These are phyloP conservation scores for Ranitomeya imitator DNA, from an alignment of 2,113 vertebrate species.

Conservation along the genomic window DNA sequence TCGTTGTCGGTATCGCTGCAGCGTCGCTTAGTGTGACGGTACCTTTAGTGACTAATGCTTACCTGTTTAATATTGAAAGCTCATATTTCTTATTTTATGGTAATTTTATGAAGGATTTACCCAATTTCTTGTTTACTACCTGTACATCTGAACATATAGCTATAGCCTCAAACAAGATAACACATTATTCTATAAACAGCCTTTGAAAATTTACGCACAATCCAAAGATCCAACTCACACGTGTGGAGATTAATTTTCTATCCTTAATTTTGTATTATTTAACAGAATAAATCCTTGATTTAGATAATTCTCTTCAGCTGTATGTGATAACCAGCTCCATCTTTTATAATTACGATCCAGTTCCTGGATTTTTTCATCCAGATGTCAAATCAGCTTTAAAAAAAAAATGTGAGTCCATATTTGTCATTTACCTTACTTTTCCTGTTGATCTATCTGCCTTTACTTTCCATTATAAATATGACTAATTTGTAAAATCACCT, in stretches of 20 bases:
- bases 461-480: background rate
- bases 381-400: background rate
- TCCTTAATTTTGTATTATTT: background rate
- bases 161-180: background rate
- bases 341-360: background rate
- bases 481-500: background rate
- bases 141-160: background rate
- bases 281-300: constrained; percentile 37
- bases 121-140: background rate
- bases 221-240: background rate
- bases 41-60: too few species aligned
- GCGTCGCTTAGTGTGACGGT: too few species aligned
- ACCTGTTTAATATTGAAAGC: too few species aligned
- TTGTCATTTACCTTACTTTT: background rate
- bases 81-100: too few species aligned
- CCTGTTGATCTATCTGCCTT: background rate
- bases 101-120: background rate
- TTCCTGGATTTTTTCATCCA: background rate
- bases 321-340: background rate
- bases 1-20: too few species aligned
- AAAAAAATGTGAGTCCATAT: background rate
- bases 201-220: background rate
- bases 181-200: background rate
- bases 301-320: constrained; percentile 50
- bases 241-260: background rate